Conservation (phyloP, 1,140 invertebrate species). For the Platyura marginata region DNA sequence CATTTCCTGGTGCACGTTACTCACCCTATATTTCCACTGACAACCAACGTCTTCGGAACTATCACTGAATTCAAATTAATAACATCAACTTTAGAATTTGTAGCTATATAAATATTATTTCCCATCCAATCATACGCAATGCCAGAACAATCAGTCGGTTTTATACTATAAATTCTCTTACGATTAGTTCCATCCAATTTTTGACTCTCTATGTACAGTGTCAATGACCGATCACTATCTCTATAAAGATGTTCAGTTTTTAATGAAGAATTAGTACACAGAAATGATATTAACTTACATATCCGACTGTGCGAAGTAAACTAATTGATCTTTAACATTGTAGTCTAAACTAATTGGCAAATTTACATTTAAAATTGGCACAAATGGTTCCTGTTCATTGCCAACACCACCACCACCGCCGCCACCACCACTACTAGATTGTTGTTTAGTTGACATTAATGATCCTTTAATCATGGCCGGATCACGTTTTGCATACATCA, state of each 20-base stretch:
- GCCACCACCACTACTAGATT: conserved; percentile 11
- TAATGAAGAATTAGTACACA: neutral
- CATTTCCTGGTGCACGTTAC: neutral
- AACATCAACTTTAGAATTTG: conserved; percentile 13
- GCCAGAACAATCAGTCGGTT: conserved; percentile 36
- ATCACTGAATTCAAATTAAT: conserved; percentile 14
- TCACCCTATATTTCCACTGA: conserved; percentile 3
- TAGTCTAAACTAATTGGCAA: conserved; percentile 47
- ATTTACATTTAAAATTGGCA: conserved; percentile 41
- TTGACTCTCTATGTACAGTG: too few species aligned
- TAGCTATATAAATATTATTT: conserved; percentile 68
- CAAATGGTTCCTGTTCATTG: conserved; percentile 34
- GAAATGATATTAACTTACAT: neutral
- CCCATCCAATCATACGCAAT: conserved; percentile 55
- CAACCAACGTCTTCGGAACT: conserved; percentile 9
- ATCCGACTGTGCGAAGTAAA: conserved; percentile 35
- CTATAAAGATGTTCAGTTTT: neutral
- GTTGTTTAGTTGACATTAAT: conserved; percentile 18
- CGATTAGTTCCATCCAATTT: conserved; percentile 50
- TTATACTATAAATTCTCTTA: conserved; percentile 38
- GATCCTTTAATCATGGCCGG: conserved; percentile 45
- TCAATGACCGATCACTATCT: conserved; percentile 47
- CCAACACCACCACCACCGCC: too few species aligned
- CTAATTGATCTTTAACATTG: conserved; percentile 37
- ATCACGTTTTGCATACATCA: conserved; percentile 40